phyloP scores from a whole-genome alignment of 2,888 invertebrate species.

The Hesperia comma region DNA sequence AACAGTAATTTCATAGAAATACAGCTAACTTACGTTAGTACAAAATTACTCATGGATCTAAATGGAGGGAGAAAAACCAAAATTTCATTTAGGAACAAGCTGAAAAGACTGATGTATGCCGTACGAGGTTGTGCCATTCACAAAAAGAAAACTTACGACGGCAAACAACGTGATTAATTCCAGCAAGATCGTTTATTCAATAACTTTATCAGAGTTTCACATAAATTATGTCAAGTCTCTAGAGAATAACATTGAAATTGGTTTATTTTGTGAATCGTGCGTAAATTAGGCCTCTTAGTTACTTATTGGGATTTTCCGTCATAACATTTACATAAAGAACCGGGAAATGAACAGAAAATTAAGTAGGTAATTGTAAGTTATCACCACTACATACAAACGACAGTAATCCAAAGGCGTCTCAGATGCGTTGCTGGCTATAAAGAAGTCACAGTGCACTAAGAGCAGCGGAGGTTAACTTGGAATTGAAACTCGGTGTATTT shows the following conservation, averaged over 20 bases:
- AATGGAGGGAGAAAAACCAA: slow-evolving; percentile 44
- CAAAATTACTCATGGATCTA: slow-evolving; percentile 20
- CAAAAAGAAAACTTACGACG: slow-evolving; percentile 36
- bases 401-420: no score
- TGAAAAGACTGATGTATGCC: slow-evolving; percentile 45
- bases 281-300: background rate
- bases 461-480: no score
- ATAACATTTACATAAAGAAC: no score
- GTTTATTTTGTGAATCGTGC: background rate
- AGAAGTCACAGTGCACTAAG: no score
- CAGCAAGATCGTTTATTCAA: slow-evolving; percentile 18
- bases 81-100: slow-evolving; percentile 44
- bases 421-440: no score
- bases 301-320: background rate
- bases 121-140: slow-evolving; percentile 45
- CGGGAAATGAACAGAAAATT: no score
- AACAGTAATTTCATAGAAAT: background rate
- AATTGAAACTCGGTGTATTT: no score
- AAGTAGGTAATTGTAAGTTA: no score
- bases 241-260: background rate
- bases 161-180: slow-evolving; percentile 27
- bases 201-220: slow-evolving; percentile 24
- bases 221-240: background rate
- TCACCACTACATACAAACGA: no score
- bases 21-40: background rate